Percentiles rank a stretch among this genome's conserved stretches.
These are phyloP conservation scores for Lacerta agilis DNA, from an alignment of 2,797 vertebrate genomes.

Conservation along the genomic window DNA sequence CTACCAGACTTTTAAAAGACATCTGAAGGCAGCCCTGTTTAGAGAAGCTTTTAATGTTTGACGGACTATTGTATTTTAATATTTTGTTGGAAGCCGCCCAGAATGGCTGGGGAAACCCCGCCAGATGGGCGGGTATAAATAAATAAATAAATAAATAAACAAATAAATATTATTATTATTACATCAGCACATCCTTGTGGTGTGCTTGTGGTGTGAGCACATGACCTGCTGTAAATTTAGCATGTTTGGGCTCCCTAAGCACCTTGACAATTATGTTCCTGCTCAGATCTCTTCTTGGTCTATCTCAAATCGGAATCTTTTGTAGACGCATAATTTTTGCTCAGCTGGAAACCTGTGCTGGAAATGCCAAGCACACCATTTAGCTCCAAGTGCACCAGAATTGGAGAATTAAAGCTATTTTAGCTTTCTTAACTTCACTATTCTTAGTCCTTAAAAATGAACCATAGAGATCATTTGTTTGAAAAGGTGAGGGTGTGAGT, in stretches of 20 bases:
- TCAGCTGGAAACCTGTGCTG: neutral
- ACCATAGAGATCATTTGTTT: neutral
- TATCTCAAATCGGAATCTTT: neutral
- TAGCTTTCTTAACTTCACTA: neutral
- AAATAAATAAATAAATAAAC: no score
- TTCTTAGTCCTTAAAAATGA: neutral
- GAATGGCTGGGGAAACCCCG: no score
- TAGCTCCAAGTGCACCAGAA: neutral
- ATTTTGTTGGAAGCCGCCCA: no score
- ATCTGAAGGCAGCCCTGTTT: no score
- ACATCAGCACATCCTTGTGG: no score
- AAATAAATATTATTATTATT: no score
- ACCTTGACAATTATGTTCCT: neutral
- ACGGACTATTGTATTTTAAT: no score
- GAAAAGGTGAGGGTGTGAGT: neutral
- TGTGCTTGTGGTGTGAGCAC: no score
- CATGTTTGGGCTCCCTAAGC: neutral
- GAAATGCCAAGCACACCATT: neutral
- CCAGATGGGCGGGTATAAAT: no score
- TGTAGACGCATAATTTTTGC: neutral
- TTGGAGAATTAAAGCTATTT: neutral
- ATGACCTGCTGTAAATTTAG: no score
- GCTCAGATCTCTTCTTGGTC: neutral
- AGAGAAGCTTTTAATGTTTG: no score
- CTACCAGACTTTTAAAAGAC: no score